Evolutionary conservation across 2,113 vertebrate genomes (phyloP).

Genomic region (Nicator chloris): DNA sequence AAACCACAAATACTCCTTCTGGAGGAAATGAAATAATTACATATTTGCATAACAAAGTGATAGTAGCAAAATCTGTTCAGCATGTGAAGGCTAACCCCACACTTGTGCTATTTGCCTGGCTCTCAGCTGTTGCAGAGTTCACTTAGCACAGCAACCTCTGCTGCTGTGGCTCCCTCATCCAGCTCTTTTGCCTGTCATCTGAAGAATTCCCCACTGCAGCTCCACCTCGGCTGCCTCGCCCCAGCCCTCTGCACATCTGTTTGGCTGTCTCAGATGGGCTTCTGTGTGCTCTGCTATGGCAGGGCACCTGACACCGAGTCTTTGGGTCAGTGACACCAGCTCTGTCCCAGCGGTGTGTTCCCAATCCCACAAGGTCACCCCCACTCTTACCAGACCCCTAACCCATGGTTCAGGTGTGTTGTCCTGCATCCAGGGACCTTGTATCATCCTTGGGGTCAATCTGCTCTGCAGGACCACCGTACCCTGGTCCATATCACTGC

Average conservation of each 20-base stretch:
- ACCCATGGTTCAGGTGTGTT: fast-evolving
- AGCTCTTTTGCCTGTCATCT: neutral
- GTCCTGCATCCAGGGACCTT: neutral
- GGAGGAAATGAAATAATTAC: conserved; percentile 31
- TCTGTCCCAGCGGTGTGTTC: neutral
- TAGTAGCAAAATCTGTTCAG: conserved; percentile 13
- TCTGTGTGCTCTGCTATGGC: neutral
- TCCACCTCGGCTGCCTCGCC: fast-evolving
- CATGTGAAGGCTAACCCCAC: neutral
- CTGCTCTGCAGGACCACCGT: fast-evolving
- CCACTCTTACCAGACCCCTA: neutral
- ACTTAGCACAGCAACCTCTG: neutral
- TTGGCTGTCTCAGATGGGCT: neutral
- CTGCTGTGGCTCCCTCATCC: neutral
- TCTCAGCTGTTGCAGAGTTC: neutral
- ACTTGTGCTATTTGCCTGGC: neutral
- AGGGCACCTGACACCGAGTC: neutral
- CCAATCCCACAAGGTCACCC: neutral
- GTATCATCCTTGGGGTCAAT: neutral
- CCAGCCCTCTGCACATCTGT: neutral
- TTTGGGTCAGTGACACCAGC: neutral
- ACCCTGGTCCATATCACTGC: fast-evolving
- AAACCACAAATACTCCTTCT: conserved; percentile 29
- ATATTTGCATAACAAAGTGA: conserved; percentile 49
- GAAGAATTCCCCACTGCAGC: neutral